Evolutionary conservation across 1,140 invertebrate species (phyloP), one percentile per base, ranked within the genome.

Genomic region (Temnothorax nylanderi): DNA sequence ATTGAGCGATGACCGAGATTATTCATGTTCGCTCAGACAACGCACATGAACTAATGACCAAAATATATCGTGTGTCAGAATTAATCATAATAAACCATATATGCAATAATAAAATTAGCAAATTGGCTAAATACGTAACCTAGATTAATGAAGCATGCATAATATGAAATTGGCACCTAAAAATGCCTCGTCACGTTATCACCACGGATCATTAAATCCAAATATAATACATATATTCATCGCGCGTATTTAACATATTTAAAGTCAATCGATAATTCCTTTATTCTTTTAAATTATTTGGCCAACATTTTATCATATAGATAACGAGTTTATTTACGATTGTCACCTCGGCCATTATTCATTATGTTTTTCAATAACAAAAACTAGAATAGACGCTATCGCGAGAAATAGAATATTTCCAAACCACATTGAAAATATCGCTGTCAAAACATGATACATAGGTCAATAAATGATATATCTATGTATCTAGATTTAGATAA

Each of bases 251-350:
- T 41, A 37, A 37, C n/a, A 69, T 16, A 75, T 13, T 16, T 74
- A 44, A 75, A 74, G 37, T 13, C 21, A 51, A 54, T 47, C 3
- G 16, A 58, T 74, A 47, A 84, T 60, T 60, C 13, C 7, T 44
- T 60, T 47, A 13, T 16, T 13, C 21, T 37, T 49, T 74, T 37
- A 74, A 75, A 82, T 34, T 18, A 58, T 60, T 60, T 82, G 47
- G 41, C 47, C 80, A 77, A 54, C 34, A 18, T 26, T 51, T 54
- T 32, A 34, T 80, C n/a, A 16, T 26, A 41, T 32, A 32, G 54
- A 54, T 65, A 77, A 89, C 18, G 26, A 65, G 54, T 41, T n/a
- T 77, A 87, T 77, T 72, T 89, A 71, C 82, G 88, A 89, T 89
- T 76, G 84, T 86, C 76, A 72, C 32, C 62, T 81, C 51, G 58